Percentiles rank a stretch among this genome's conserved stretches.
Conservation (phyloP, 2,113 vertebrate species). For the Burhinus bistriatus region DNA sequence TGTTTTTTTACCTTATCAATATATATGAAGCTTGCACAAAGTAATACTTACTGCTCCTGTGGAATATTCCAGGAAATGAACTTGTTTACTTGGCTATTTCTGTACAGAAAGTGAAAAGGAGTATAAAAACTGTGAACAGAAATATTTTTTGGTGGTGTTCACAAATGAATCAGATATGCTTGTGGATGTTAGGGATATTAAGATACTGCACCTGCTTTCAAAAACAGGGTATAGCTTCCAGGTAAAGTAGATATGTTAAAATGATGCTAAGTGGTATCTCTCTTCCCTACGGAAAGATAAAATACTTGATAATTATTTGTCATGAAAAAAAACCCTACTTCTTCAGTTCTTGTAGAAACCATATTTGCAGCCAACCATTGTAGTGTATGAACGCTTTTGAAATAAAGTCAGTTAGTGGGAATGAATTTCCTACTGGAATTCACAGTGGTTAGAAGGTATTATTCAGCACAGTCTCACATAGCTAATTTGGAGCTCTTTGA, state of each 20-base stretch:
- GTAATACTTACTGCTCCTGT: neutral
- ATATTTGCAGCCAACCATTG: neutral
- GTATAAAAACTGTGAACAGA: neutral
- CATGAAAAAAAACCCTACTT: neutral
- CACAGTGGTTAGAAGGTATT: neutral
- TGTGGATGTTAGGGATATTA: neutral
- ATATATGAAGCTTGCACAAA: neutral
- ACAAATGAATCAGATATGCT: neutral
- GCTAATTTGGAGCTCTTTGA: neutral
- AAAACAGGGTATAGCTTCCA: neutral
- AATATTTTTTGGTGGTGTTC: neutral
- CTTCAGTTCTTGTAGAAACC: neutral
- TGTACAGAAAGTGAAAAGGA: neutral
- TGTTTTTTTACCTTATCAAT: neutral
- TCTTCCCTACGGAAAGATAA: neutral
- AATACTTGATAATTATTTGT: neutral
- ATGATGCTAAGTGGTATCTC: neutral
- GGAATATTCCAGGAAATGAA: neutral
- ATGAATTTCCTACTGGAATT: slow-evolving; percentile 2
- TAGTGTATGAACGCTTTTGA: neutral
- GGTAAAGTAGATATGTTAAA: neutral
- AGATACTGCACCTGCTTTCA: neutral
- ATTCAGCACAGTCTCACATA: neutral
- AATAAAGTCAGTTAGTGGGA: neutral
- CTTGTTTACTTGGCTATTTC: neutral